Conservation (phyloP, 2,888 invertebrate genomes). For the Cryptocephalus primarius region DNA sequence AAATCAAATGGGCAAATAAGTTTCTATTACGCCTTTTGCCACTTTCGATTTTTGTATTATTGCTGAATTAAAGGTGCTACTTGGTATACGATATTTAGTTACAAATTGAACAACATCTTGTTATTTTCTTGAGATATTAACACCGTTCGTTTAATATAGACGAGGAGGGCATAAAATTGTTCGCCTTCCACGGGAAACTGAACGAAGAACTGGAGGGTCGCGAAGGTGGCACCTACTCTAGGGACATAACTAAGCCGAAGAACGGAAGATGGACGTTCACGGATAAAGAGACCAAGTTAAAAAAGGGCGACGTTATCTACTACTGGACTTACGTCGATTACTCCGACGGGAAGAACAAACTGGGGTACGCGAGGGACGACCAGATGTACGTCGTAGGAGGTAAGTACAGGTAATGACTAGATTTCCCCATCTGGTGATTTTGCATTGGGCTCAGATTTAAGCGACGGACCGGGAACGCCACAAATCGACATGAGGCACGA, state of each 20-base stretch:
- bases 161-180: constrained; percentile 52
- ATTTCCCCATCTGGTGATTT: no score
- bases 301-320: constrained; percentile 56
- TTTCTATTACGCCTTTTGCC: no score
- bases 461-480: no score
- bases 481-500: constrained; percentile 13
- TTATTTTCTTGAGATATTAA: no score
- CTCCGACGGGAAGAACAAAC: constrained; percentile 39
- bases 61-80: no score
- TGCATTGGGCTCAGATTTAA: no score
- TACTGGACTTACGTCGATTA: constrained; percentile 68
- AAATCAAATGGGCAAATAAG: no score
- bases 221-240: constrained; percentile 54
- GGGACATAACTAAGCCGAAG: constrained; percentile 50
- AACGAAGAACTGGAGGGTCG: constrained; percentile 61
- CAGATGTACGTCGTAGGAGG: constrained; percentile 31
- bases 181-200: constrained; percentile 66
- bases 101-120: no score
- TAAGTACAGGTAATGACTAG: not conserved
- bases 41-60: no score
- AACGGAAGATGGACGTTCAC: constrained; percentile 57
- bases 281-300: constrained; percentile 43
- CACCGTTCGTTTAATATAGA: no score
- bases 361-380: constrained; percentile 57
- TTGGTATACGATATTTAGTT: no score